Evolutionary conservation across 2,797 vertebrate genomes (phyloP), one percentile per base, ranked within the genome.

Genomic region (Pogoniulus pusillus): DNA sequence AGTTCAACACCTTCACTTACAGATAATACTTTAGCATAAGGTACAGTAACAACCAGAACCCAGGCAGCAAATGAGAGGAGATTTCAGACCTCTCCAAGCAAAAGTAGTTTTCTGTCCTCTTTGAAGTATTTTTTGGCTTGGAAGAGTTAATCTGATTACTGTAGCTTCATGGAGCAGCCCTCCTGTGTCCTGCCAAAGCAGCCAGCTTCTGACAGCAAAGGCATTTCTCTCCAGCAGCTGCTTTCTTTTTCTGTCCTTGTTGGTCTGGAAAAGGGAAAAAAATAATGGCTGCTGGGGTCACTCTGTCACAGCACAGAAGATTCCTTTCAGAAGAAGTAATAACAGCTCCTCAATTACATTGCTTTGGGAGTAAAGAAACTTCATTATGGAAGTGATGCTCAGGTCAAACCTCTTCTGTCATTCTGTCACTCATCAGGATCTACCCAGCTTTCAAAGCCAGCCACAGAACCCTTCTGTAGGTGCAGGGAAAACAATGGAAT

Each of bases 331-430:
- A 86, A 71, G 69, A 82, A 83, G 79, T 41, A 90, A 77, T 92
- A 58, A 58, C 35, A 78, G 20, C 45, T 84, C 71, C 81, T 81
- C 68, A 86, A 84, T 91, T 92, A 83, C 74, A 49, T 94, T 94
- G 93, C 45, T 82, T 54, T 94, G 14, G 79, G 84, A 87, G 87
- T 27, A 80, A 49, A 82, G 57, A 85, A 94, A 87, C 78, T 79
- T 92, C 81, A 94, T 95, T 93, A 92, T 69, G 79, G 69, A 95
- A 90, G 82, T 71, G 80, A 45, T 92, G 51, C 76, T 88, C 77
- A 78, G 91, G 95, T 96, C 87, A 95, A 86, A 85, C 55, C 34
- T 87, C 37, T 90, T 75, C 87, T 94, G 86, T 78, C 75, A 76
- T 87, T 19, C 86, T 95, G 77, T 94, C 95, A 91, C 71, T 93